Percentiles rank a stretch among this genome's conserved stretches.
phyloP scores from a whole-genome alignment of 2,888 invertebrate genomes.

The Sialis lutaria region DNA sequence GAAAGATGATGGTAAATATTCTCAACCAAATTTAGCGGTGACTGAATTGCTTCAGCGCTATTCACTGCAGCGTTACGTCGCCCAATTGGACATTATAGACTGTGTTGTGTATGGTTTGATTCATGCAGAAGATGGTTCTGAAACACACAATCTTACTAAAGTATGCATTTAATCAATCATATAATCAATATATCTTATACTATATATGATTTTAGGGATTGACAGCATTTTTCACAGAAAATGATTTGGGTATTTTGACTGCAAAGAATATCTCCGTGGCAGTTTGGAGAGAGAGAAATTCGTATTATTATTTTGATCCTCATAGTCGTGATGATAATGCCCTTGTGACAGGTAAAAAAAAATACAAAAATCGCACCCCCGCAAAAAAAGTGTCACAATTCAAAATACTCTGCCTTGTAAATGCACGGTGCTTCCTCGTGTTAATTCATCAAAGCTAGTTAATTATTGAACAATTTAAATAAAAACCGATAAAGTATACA shows the following conservation, averaged over 20 bases:
- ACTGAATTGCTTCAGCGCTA: constrained; percentile 22
- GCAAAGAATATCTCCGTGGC: constrained; percentile 35
- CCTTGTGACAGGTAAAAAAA: constrained; percentile 17
- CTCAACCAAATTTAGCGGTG: constrained; percentile 17
- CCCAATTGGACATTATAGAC: constrained; percentile 18
- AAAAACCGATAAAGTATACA: too few species aligned
- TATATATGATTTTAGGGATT: constrained; percentile 17
- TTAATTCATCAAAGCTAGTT: too few species aligned
- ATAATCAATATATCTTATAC: too few species aligned
- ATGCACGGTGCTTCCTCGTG: too few species aligned
- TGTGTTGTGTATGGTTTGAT: constrained; percentile 20
- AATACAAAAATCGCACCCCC: too few species aligned
- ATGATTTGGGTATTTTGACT: constrained; percentile 32
- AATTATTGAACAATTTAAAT: too few species aligned
- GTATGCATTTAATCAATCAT: constrained; percentile 4
- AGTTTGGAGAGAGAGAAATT: constrained; percentile 32
- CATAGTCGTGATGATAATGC: constrained; percentile 39
- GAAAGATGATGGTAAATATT: constrained; percentile 15
- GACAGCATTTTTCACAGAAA: constrained; percentile 22
- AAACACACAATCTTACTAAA: constrained; percentile 13
- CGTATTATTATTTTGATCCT: constrained; percentile 38
- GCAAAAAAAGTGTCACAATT: too few species aligned
- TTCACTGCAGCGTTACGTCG: constrained; percentile 18
- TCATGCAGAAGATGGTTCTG: constrained; percentile 8
- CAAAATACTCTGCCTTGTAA: too few species aligned